Conservation (phyloP, 2,113 vertebrate species). For the Crypturellus undulatus region DNA sequence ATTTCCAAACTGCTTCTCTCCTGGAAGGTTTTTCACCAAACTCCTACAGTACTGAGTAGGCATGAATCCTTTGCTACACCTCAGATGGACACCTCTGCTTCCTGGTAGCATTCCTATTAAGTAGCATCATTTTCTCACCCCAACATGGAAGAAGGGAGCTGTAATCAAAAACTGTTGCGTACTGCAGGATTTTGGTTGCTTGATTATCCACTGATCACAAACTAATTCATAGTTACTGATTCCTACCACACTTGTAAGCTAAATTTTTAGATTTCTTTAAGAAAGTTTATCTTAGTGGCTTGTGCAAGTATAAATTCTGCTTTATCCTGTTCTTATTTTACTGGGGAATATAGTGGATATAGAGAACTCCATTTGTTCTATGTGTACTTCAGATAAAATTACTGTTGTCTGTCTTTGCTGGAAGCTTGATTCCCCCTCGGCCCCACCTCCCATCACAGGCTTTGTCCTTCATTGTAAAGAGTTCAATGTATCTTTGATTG, state of each 20-base stretch:
- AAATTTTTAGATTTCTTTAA: neutral
- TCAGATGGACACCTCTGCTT: neutral
- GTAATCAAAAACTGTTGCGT: neutral
- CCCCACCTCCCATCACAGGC: neutral
- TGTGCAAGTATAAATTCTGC: neutral
- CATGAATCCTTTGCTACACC: neutral
- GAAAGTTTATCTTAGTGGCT: neutral
- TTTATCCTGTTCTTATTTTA: neutral
- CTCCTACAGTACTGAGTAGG: neutral
- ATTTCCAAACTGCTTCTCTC: neutral
- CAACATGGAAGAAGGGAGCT: accelerated
- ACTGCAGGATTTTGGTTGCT: neutral
- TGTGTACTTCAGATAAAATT: too few relatives aligned
- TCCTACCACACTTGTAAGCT: neutral
- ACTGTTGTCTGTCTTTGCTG: too few relatives aligned
- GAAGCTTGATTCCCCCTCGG: too few relatives aligned
- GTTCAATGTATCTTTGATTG: conserved; percentile 19
- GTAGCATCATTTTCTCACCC: neutral
- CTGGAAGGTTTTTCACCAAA: neutral
- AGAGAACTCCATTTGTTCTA: too few relatives aligned
- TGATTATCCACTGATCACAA: neutral
- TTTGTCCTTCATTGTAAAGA: conserved; percentile 53
- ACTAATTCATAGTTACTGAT: neutral
- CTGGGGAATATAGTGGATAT: neutral
- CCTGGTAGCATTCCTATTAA: neutral